phyloP scores from a whole-genome alignment of 2,113 vertebrate genomes.

The Antigone vipio region DNA sequence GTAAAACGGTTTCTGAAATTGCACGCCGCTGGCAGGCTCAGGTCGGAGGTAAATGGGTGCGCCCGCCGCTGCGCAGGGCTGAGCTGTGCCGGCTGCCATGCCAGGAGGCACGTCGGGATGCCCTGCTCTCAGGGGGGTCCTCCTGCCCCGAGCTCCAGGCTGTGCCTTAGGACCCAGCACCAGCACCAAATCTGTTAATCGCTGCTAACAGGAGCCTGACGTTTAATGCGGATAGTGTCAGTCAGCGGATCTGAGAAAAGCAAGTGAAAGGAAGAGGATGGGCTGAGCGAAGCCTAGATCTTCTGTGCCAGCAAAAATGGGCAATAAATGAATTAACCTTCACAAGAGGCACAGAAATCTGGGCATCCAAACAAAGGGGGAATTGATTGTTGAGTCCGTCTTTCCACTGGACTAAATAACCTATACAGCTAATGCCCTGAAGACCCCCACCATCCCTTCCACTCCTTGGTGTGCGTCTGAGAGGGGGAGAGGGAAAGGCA shows the following conservation, averaged over 20 bases:
- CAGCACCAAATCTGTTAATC: background rate
- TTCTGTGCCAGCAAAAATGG: background rate
- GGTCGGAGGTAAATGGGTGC: background rate
- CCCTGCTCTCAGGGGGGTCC: fast-evolving
- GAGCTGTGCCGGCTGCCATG: background rate
- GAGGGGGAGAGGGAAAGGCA: background rate
- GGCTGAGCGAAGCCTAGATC: background rate
- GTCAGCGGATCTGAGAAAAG: background rate
- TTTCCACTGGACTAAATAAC: background rate
- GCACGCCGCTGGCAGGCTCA: background rate
- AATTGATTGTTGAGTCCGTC: background rate
- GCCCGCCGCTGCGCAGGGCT: background rate
- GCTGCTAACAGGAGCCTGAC: background rate
- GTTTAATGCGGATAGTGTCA: background rate
- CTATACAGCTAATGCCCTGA: background rate
- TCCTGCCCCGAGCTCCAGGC: background rate
- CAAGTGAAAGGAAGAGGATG: background rate
- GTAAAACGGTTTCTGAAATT: conserved; percentile 1
- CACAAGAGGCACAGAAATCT: background rate
- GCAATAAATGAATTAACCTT: background rate
- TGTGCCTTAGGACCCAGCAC: background rate
- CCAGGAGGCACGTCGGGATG: fast-evolving
- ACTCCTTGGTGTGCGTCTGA: background rate
- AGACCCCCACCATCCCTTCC: background rate
- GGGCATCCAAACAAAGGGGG: background rate